Conservation (phyloP, 2,113 vertebrate genomes). For the Eleginops maclovinus region DNA sequence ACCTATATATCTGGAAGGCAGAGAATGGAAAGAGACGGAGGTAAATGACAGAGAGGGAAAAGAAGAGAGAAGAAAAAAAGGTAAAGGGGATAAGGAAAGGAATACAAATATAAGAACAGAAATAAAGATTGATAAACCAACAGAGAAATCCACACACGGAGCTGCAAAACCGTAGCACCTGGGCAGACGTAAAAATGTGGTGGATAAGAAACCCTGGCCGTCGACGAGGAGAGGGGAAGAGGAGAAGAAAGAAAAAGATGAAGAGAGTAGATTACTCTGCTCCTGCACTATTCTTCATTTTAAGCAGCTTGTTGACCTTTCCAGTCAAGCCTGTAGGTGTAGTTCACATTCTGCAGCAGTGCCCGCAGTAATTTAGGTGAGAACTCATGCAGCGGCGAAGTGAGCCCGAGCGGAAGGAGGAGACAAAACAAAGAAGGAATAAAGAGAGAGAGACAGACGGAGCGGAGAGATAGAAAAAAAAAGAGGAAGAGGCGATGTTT, state of each 20-base stretch:
- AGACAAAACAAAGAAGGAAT: slow-evolving; percentile 40
- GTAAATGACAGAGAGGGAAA: slow-evolving; percentile 37
- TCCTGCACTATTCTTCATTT: slow-evolving; percentile 81
- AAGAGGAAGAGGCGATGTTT: slow-evolving; percentile 19
- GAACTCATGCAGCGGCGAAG: slow-evolving; percentile 60
- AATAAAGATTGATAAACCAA: slow-evolving; percentile 16
- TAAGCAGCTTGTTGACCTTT: slow-evolving; percentile 85
- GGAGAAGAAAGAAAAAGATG: slow-evolving; percentile 64
- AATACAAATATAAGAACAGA: slow-evolving; percentile 11
- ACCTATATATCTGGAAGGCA: slow-evolving; percentile 51
- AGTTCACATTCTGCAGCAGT: slow-evolving; percentile 71
- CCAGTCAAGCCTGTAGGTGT: slow-evolving; percentile 81
- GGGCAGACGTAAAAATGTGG: slow-evolving; percentile 25
- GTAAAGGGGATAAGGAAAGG: not conserved
- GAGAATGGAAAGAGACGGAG: slow-evolving; percentile 15
- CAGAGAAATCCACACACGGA: slow-evolving; percentile 13
- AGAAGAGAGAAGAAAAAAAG: slow-evolving; percentile 1
- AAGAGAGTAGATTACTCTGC: slow-evolving; percentile 73
- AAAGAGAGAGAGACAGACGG: slow-evolving; percentile 27
- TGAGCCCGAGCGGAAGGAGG: slow-evolving; percentile 28
- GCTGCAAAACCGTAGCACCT: slow-evolving; percentile 11
- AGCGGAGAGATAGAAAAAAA: slow-evolving; percentile 22
- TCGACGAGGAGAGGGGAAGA: not conserved
- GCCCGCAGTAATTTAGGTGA: slow-evolving; percentile 77
- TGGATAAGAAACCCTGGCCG: not conserved